Evolutionary conservation across 64 coral and sea anemone genomes (phyloP).

Genomic region (Acropora yongei): DNA sequence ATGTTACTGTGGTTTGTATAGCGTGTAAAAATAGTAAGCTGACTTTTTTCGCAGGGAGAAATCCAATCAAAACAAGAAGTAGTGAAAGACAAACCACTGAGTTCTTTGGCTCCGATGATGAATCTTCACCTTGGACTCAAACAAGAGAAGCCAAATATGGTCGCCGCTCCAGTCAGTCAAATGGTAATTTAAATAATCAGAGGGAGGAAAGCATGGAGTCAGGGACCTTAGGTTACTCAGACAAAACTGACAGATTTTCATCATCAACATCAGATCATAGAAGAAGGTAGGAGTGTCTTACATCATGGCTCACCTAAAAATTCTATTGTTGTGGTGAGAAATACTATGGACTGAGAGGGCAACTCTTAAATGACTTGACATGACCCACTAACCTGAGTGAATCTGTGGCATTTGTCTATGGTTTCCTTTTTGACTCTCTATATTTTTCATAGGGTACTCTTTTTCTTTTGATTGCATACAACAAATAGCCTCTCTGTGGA

Average conservation of each 20-base stretch:
- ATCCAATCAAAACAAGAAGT: constrained; percentile 34
- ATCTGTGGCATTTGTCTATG: too few relatives aligned
- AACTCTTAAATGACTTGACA: too few relatives aligned
- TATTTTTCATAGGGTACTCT: too few relatives aligned
- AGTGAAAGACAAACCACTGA: constrained; percentile 25
- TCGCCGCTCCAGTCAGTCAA: constrained; percentile 57
- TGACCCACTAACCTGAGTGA: too few relatives aligned
- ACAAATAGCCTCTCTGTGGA: too few relatives aligned
- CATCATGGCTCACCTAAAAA: neutral
- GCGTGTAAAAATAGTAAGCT: neutral
- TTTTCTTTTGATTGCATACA: too few relatives aligned
- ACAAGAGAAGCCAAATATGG: constrained; percentile 75
- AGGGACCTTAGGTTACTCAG: constrained; percentile 46
- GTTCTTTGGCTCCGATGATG: constrained; percentile 70
- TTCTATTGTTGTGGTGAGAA: too few relatives aligned
- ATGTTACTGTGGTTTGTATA: too few relatives aligned
- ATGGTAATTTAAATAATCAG: constrained; percentile 1
- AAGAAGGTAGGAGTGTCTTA: constrained; percentile 18
- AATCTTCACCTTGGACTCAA: constrained; percentile 1
- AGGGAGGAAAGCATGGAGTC: neutral
- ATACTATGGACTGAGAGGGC: too few relatives aligned
- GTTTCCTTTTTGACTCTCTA: too few relatives aligned
- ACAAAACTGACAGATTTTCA: constrained; percentile 53
- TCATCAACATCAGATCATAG: constrained; percentile 50
- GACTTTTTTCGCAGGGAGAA: constrained; percentile 3